These are phyloP conservation scores for Ennomos fuscantarius DNA, from an alignment of 2,888 invertebrate species.

Conservation along the genomic window DNA sequence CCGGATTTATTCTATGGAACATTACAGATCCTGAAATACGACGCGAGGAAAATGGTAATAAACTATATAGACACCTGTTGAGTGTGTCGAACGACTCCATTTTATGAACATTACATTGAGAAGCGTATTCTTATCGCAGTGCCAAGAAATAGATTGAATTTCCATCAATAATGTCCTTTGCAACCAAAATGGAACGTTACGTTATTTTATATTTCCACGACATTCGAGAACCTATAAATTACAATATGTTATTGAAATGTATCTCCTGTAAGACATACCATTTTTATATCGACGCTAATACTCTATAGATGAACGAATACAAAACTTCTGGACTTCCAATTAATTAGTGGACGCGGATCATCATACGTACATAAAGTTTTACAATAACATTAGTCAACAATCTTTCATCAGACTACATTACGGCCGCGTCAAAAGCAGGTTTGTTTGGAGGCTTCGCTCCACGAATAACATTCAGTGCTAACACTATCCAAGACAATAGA, in stretches of 20 bases:
- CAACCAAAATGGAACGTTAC: not conserved
- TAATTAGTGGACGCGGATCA: constrained; percentile 55
- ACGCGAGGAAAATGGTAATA: too few relatives aligned
- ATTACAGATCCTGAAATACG: too few relatives aligned
- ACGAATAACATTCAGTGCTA: constrained; percentile 50
- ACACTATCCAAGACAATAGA: constrained; percentile 45
- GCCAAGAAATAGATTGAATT: not conserved
- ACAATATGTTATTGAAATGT: not conserved
- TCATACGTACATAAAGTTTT: constrained; percentile 56
- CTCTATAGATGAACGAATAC: constrained; percentile 40
- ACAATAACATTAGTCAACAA: constrained; percentile 55
- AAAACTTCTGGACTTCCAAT: constrained; percentile 43
- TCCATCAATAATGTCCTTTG: not conserved
- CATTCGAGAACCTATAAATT: not conserved
- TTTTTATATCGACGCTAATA: constrained; percentile 24
- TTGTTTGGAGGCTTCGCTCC: constrained; percentile 52
- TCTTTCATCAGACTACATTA: constrained; percentile 45
- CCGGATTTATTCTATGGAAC: too few relatives aligned
- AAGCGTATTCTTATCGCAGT: too few relatives aligned
- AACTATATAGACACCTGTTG: too few relatives aligned
- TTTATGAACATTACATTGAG: too few relatives aligned
- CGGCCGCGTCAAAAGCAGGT: constrained; percentile 60
- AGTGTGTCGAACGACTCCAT: too few relatives aligned
- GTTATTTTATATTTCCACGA: not conserved
- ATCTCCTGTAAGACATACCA: constrained; percentile 18